These are phyloP conservation scores for Acanthisitta chloris DNA, from an alignment of 2,113 vertebrate species.

Conservation along the genomic window DNA sequence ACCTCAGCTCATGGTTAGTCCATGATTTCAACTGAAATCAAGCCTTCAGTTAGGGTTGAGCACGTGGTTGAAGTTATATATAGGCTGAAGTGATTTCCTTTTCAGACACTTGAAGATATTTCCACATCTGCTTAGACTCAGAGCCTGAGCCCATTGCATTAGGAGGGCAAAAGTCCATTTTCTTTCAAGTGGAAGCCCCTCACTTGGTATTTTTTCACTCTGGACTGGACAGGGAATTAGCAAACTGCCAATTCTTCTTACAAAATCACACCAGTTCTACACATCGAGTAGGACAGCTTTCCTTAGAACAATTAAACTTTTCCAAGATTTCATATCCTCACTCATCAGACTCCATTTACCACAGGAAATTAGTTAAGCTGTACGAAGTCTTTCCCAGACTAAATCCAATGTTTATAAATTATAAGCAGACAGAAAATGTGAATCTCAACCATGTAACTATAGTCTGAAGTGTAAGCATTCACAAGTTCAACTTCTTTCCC, in stretches of 20 bases:
- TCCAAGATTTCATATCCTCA: slow-evolving; percentile 39
- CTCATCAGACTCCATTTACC: slow-evolving; percentile 4
- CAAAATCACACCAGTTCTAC: background rate
- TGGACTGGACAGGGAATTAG: background rate
- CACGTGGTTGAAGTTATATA: background rate
- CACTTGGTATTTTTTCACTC: slow-evolving; percentile 9
- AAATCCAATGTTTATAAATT: slow-evolving; percentile 23
- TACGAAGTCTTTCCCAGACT: background rate
- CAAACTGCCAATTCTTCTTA: background rate
- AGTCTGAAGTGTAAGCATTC: background rate
- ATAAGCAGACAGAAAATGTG: slow-evolving; percentile 35
- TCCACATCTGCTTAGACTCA: slow-evolving; percentile 28
- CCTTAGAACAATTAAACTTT: slow-evolving; percentile 1
- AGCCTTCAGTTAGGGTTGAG: background rate
- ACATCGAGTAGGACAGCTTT: background rate
- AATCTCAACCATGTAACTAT: background rate
- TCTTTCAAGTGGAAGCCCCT: background rate
- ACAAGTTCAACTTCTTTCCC: slow-evolving; percentile 39
- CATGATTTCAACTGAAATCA: background rate
- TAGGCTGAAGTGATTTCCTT: background rate
- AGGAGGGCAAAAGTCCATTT: background rate
- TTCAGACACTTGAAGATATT: background rate
- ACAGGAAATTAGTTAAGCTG: slow-evolving; percentile 21
- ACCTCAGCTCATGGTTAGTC: background rate
- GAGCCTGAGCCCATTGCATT: background rate